phyloP scores from a whole-genome alignment of 37 sponge, comb jelly and placozoan species.

The Halisarca cf. caerulea region DNA sequence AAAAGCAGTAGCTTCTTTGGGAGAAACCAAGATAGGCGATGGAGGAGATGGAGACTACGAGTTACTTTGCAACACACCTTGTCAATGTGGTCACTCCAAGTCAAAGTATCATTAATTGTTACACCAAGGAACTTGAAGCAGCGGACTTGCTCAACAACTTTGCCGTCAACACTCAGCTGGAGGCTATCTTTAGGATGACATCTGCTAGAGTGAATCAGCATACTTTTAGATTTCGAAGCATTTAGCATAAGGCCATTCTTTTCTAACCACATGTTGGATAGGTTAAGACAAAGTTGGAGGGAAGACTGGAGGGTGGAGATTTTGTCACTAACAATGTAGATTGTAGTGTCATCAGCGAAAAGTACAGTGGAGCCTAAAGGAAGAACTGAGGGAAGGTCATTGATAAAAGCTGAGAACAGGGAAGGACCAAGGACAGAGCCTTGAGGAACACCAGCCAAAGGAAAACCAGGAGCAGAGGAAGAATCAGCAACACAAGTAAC shows the following conservation, averaged over 20 bases:
- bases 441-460: too few relatives aligned
- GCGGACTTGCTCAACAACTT: background rate
- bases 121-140: background rate
- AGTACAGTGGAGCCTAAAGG: too few relatives aligned
- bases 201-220: slow-evolving; percentile 23
- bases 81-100: slow-evolving; percentile 11
- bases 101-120: background rate
- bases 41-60: background rate
- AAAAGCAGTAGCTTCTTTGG: background rate
- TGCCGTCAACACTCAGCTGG: background rate
- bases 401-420: too few relatives aligned
- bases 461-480: too few relatives aligned
- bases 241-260: background rate
- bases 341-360: too few relatives aligned
- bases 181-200: background rate
- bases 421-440: too few relatives aligned
- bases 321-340: too few relatives aligned
- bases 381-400: too few relatives aligned
- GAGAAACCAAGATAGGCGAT: slow-evolving; percentile 4
- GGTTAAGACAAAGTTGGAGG: slow-evolving; percentile 2
- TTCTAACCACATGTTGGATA: background rate
- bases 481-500: too few relatives aligned
- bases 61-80: too few relatives aligned
- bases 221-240: background rate
- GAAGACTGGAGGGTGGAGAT: too few relatives aligned